phyloP scores from a whole-genome alignment of 2,888 invertebrate species.

The Drosophila infuscata region DNA sequence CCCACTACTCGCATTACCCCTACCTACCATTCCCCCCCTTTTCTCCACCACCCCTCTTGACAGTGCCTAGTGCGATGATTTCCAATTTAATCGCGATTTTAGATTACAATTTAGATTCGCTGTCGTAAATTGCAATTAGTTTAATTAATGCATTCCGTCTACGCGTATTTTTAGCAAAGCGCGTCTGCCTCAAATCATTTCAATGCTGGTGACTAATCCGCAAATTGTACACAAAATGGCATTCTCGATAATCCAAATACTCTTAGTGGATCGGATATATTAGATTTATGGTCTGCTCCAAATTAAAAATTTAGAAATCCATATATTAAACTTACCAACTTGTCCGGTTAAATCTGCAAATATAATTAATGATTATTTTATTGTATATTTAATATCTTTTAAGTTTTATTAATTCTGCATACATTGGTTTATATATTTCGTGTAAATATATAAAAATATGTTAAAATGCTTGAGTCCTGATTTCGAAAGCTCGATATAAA shows the following conservation, averaged over 20 bases:
- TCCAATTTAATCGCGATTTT: slow-evolving; percentile 66
- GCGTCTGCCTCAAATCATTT: slow-evolving; percentile 40
- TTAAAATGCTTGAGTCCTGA: background rate
- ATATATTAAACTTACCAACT: slow-evolving; percentile 38
- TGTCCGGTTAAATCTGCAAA: slow-evolving; percentile 49
- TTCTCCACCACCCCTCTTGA: background rate
- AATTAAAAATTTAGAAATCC: background rate
- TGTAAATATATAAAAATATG: background rate
- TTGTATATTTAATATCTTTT: slow-evolving; percentile 1
- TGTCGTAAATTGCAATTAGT: slow-evolving; percentile 60
- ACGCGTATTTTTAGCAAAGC: slow-evolving; percentile 39
- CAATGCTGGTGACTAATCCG: slow-evolving; percentile 56
- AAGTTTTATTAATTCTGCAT: background rate
- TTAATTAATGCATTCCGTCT: slow-evolving; percentile 72
- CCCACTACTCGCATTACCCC: slow-evolving; percentile 10
- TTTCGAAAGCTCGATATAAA: background rate
- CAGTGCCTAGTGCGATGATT: slow-evolving; percentile 19
- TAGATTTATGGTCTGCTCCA: background rate
- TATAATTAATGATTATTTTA: slow-evolving; percentile 6
- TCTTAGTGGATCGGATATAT: background rate
- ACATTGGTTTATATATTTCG: background rate
- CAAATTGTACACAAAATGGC: background rate
- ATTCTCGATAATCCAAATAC: slow-evolving; percentile 1
- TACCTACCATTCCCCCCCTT: background rate
- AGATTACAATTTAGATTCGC: slow-evolving; percentile 71